Evolutionary conservation across 2,113 vertebrate species (phyloP), one percentile per base, ranked within the genome.

Genomic region (Campylomormyrus tamandua): DNA sequence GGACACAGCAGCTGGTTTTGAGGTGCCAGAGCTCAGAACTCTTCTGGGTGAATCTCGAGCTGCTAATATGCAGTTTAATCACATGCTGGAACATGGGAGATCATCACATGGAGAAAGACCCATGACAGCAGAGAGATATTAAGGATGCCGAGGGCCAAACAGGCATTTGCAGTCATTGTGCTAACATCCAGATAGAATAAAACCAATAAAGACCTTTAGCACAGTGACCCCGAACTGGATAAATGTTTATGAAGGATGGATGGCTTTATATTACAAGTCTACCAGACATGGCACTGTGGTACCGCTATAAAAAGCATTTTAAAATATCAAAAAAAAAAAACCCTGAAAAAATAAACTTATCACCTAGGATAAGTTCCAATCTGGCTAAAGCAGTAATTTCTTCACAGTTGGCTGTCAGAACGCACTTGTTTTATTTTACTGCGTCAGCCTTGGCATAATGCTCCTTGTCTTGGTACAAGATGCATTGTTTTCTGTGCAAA

Each of bases 331-430:
- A 45, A 35, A 83, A 83, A 83, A 39, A 9, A 84, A 84, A 21
- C 11, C 48, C 7, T 15, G 13, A 52, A 24, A 48, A 24, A 84
- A 46, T 84, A 48, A 48, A 24, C 83, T 84, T 19, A 48, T 24
- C 2, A 24, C 39, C 39, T 9, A 87, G 7, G 83, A 39, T 87
- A 35, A 87, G 50, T 56, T 35, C 50, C n/a, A 31, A 53, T 87
- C 27, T 53, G 27, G 48, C 17, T 53, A 87, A 87, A 87, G 50
- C n/a, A 48, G 53, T 87, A 84, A 84, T 84, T 84, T 84, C 45
- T 10, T n/a, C 83, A 45, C 85, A 87, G 49, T 87, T 48, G 49
- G 50, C 49, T 56, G 85, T 27, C 83, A 84, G 46, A 46, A 87
- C n/a, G 0, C 6, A 0, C 49, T 87, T 87, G 48, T 56, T 52